Evolutionary conservation across 2,797 vertebrate genomes (phyloP).

Genomic region (Tragopan temminckii): DNA sequence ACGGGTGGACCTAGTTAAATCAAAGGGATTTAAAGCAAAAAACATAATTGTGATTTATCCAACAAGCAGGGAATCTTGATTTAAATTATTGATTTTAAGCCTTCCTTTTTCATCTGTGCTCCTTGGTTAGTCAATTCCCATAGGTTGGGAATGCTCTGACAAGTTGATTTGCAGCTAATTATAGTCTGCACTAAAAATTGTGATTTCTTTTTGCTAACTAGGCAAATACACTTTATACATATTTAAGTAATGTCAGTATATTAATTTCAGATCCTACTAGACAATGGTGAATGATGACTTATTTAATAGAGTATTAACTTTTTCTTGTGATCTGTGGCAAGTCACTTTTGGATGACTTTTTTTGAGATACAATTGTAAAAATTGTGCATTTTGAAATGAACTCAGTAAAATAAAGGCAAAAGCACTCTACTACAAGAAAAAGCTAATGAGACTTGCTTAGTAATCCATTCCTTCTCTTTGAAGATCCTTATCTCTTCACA

Average conservation of each 20-base stretch:
- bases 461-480: conserved; percentile 12
- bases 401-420: conserved; percentile 18
- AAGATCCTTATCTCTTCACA: background rate
- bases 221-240: conserved; percentile 58
- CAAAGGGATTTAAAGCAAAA: background rate
- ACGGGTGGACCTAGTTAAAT: background rate
- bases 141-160: conserved; percentile 48
- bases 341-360: conserved; percentile 32
- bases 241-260: conserved; percentile 69
- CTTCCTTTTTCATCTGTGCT: conserved; percentile 51
- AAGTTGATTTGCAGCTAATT: conserved; percentile 72
- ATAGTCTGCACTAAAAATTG: conserved; percentile 56
- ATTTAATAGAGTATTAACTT: conserved; percentile 66
- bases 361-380: conserved; percentile 34
- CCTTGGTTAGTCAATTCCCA: conserved; percentile 51
- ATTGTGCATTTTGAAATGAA: conserved; percentile 40
- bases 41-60: background rate
- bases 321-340: conserved; percentile 51
- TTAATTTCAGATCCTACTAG: conserved; percentile 70
- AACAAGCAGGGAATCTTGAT: background rate
- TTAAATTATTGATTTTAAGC: conserved; percentile 49
- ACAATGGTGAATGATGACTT: conserved; percentile 57
- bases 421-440: background rate
- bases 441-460: background rate
- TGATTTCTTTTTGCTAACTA: conserved; percentile 70